Percentiles rank a stretch among this genome's conserved stretches.
Evolutionary conservation across 2,888 invertebrate genomes (phyloP).

Genomic region (Gortyna flavago): DNA sequence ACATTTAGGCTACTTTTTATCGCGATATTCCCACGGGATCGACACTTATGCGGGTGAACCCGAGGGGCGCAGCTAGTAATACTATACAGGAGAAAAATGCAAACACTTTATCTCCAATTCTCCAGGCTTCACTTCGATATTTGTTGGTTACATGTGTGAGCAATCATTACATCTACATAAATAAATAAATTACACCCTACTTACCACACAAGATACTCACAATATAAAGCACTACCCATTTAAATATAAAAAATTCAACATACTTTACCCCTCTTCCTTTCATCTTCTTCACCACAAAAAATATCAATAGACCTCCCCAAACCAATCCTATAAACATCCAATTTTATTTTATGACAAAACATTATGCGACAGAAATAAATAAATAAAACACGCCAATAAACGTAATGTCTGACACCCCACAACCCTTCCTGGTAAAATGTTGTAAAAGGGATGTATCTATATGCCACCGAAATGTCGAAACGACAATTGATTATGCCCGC

Average conservation of each 20-base stretch:
- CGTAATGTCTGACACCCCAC: conserved; percentile 50
- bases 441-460: conserved; percentile 49
- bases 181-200: conserved; percentile 30
- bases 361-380: conserved; percentile 59
- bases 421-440: conserved; percentile 65
- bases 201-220: conserved; percentile 14
- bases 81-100: background rate
- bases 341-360: conserved; percentile 67
- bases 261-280: conserved; percentile 13
- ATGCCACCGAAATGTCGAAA: conserved; percentile 29
- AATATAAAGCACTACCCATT: conserved; percentile 16
- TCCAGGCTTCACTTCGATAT: background rate
- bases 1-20: too few relatives aligned
- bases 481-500: conserved; percentile 59
- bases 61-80: too few relatives aligned
- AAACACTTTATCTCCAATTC: background rate
- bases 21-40: too few relatives aligned
- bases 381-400: conserved; percentile 66
- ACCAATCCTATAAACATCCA: conserved; percentile 65
- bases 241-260: conserved; percentile 35
- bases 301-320: conserved; percentile 38
- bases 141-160: background rate
- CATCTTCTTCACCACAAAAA: conserved; percentile 36
- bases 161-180: conserved; percentile 10
- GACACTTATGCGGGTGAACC: too few relatives aligned